Conservation (phyloP, 1,140 invertebrate genomes). For the Drosophila suzukii region DNA sequence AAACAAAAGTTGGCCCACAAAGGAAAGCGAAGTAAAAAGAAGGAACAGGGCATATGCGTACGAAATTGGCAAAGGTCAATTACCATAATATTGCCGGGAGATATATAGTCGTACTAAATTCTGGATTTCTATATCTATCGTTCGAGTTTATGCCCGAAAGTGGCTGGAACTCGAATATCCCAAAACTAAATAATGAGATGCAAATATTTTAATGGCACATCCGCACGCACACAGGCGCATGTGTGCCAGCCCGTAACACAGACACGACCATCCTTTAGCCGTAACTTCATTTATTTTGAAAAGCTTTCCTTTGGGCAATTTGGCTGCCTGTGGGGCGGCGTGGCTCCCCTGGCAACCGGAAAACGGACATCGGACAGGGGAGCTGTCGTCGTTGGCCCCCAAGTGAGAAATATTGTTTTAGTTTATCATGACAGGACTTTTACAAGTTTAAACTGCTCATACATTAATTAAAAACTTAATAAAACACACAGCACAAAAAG, state of each 20-base stretch:
- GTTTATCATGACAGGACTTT: conserved; percentile 82
- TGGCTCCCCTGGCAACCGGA: conserved; percentile 2
- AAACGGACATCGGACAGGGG: conserved; percentile 8
- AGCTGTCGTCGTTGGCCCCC: conserved; percentile 57
- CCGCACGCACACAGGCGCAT: conserved; percentile 8
- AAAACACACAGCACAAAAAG: conserved; percentile 58
- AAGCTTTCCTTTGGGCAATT: conserved; percentile 58
- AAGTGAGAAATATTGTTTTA: conserved; percentile 82
- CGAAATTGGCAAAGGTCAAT: conserved; percentile 45
- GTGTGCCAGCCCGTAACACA: conserved; percentile 11
- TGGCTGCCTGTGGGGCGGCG: conserved; percentile 20
- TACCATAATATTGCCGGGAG: conserved; percentile 32
- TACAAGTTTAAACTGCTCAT: conserved; percentile 83
- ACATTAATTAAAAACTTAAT: conserved; percentile 84
- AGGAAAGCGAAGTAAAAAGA: conserved; percentile 8
- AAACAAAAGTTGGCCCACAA: conserved; percentile 43
- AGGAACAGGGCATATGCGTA: conserved; percentile 10
- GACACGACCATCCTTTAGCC: conserved; percentile 27
- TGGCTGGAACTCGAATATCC: background rate
- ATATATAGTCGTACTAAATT: conserved; percentile 10
- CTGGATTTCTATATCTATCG: conserved; percentile 8
- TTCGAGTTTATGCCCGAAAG: background rate
- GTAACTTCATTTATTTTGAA: conserved; percentile 78
- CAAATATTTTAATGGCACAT: conserved; percentile 79
- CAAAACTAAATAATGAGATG: conserved; percentile 76